Percentiles rank a stretch among this genome's conserved stretches.
Conservation (phyloP, 2,888 invertebrate species). For the Epinotia ramella region DNA sequence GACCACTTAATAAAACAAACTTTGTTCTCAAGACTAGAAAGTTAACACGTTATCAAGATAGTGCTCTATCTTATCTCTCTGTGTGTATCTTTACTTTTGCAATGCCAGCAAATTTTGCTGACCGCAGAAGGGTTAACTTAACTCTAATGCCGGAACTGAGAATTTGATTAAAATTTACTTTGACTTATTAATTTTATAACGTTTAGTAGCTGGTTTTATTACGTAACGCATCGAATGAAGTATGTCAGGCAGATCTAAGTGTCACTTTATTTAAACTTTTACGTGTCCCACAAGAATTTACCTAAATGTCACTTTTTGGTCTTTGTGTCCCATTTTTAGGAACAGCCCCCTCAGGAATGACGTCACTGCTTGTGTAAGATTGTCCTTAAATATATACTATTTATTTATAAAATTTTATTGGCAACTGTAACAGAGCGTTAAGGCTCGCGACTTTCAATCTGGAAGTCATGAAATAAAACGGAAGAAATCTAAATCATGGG, state of each 20-base stretch:
- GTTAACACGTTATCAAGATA: slow-evolving; percentile 22
- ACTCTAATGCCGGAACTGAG: slow-evolving; percentile 26
- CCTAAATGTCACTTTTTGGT: background rate
- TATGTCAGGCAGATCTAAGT: too few relatives aligned
- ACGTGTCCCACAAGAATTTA: too few relatives aligned
- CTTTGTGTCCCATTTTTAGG: too few relatives aligned
- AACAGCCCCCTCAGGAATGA: too few relatives aligned
- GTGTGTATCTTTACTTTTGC: slow-evolving; percentile 8
- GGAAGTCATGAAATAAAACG: too few relatives aligned
- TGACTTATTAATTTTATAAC: background rate
- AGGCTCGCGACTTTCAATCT: too few relatives aligned
- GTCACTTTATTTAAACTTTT: background rate
- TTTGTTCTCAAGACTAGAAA: slow-evolving; percentile 1
- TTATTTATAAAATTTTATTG: too few relatives aligned
- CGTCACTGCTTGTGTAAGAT: too few relatives aligned
- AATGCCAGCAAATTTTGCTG: slow-evolving; percentile 26
- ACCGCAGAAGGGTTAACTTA: slow-evolving; percentile 39
- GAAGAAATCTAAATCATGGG: too few relatives aligned
- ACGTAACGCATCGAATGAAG: too few relatives aligned
- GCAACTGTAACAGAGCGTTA: too few relatives aligned
- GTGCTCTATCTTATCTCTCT: slow-evolving; percentile 23
- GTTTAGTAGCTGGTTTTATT: background rate
- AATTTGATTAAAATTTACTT: slow-evolving; percentile 31
- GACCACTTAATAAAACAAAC: slow-evolving; percentile 5
- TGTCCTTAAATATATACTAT: too few relatives aligned